Conservation (phyloP, 2,113 vertebrate species). For the Pungitius pungitius region DNA sequence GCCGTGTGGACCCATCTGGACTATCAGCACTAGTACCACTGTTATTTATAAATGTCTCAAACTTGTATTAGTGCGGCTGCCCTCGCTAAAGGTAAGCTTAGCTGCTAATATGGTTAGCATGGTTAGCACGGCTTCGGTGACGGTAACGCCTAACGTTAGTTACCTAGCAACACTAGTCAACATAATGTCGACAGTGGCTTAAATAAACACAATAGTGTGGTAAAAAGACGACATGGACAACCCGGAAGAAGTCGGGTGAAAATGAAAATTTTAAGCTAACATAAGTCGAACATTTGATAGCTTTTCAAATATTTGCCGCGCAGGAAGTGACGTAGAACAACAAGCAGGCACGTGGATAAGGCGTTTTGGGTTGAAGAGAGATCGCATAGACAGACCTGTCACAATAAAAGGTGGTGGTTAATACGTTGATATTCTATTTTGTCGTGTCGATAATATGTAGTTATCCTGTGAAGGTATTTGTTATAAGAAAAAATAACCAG, state of each 20-base stretch:
- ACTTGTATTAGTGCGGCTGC: not conserved
- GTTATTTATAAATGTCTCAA: too few species aligned
- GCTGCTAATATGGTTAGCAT: constrained; percentile 44
- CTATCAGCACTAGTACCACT: too few species aligned
- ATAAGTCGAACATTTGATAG: not conserved
- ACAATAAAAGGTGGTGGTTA: not conserved
- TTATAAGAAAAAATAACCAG: not conserved
- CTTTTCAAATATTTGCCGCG: constrained; percentile 35
- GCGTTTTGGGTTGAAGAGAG: not conserved
- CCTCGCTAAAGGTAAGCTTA: constrained; percentile 14
- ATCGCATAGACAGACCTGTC: not conserved
- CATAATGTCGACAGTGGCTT: not conserved
- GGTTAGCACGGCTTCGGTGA: not conserved
- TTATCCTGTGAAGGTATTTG: not conserved
- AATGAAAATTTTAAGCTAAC: not conserved
- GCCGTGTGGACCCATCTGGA: not conserved
- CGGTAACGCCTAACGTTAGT: not conserved
- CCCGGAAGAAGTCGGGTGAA: not conserved
- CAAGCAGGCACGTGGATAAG: constrained; percentile 42
- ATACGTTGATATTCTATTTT: not conserved
- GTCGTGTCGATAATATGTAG: not conserved
- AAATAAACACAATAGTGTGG: not conserved
- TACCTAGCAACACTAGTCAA: not conserved
- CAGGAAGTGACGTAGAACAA: constrained; percentile 74
- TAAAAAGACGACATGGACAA: not conserved